Conservation (phyloP, 2,113 vertebrate species). For the Myotis brandtii region DNA sequence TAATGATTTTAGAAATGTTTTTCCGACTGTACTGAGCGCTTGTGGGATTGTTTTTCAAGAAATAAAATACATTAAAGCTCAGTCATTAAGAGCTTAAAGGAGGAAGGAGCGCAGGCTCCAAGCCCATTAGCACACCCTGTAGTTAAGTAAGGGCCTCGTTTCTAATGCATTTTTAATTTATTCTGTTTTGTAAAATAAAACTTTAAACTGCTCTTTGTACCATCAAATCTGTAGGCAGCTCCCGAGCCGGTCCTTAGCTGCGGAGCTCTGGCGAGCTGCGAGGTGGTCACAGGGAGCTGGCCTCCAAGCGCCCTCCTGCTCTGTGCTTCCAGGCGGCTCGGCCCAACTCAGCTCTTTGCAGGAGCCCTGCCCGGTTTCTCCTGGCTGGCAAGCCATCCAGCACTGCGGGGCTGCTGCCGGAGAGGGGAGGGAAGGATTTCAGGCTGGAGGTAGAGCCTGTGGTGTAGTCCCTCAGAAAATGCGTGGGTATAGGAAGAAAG, state of each 20-base stretch:
- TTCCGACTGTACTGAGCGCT: slow-evolving; percentile 73
- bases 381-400: background rate
- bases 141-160: slow-evolving; percentile 75
- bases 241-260: slow-evolving; percentile 18
- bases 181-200: slow-evolving; percentile 76
- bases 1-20: slow-evolving; percentile 81
- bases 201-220: slow-evolving; percentile 71
- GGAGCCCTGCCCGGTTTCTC: background rate
- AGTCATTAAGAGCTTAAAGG: slow-evolving; percentile 82
- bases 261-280: background rate
- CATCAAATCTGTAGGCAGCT: slow-evolving; percentile 67
- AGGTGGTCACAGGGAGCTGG: background rate
- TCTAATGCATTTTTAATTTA: slow-evolving; percentile 75
- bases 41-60: slow-evolving; percentile 83
- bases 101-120: slow-evolving; percentile 66
- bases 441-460: background rate
- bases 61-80: slow-evolving; percentile 84
- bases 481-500: background rate
- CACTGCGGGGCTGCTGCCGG: background rate
- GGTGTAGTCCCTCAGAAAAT: background rate
- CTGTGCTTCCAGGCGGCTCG: background rate
- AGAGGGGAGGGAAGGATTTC: background rate
- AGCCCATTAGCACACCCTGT: slow-evolving; percentile 76
- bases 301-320: background rate
- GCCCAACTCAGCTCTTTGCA: background rate